phyloP scores from a whole-genome alignment of 1,140 invertebrate species.

The Drosophila tsacasi region DNA sequence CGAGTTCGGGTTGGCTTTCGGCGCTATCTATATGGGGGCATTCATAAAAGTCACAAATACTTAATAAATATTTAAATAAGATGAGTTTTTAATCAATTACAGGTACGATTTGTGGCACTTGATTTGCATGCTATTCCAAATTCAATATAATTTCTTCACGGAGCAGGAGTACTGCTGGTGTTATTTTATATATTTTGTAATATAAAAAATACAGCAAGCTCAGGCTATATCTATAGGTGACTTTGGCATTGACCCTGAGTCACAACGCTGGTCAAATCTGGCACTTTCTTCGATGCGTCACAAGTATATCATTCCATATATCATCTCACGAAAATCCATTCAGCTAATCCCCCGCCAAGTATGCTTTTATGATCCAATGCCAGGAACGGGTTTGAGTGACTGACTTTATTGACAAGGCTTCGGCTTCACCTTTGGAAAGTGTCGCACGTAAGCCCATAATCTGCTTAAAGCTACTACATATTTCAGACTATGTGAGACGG shows the following conservation, averaged over 20 bases:
- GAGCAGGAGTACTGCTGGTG: constrained; percentile 45
- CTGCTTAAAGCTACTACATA: constrained; percentile 55
- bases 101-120: constrained; percentile 55
- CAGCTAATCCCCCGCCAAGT: constrained; percentile 23
- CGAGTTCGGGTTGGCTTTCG: constrained; percentile 20
- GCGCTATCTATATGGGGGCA: constrained; percentile 50
- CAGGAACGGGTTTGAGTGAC: constrained; percentile 32
- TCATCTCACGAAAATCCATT: neutral
- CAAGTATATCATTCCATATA: neutral
- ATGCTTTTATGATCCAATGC: constrained; percentile 35
- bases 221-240: neutral
- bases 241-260: constrained; percentile 47
- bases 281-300: constrained; percentile 29
- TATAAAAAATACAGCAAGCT: neutral
- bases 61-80: constrained; percentile 76
- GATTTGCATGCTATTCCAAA: constrained; percentile 29
- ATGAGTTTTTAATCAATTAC: constrained; percentile 76
- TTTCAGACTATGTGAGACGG: constrained; percentile 15
- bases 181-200: constrained; percentile 27
- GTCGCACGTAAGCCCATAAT: constrained; percentile 45
- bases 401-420: constrained; percentile 50
- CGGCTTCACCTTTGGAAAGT: constrained; percentile 38
- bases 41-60: constrained; percentile 72
- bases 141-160: constrained; percentile 28
- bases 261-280: constrained; percentile 20